phyloP scores from a whole-genome alignment of 2,888 invertebrate genomes.

The Xylophagus ater region DNA sequence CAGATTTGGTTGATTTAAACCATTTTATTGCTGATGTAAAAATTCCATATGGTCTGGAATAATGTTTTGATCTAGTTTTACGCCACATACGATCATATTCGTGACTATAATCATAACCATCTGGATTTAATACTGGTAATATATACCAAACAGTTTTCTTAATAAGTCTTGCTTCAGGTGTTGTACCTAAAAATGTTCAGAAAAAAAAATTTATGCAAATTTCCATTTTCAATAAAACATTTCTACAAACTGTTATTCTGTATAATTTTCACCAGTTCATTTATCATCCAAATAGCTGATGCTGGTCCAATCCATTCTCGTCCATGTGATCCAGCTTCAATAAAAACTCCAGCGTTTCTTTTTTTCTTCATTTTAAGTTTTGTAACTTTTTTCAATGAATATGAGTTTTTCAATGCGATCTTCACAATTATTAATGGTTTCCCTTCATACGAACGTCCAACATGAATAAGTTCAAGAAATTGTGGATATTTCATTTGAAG shows the following conservation, averaged over 20 bases:
- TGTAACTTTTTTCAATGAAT: constrained; percentile 22
- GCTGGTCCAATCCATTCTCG: constrained; percentile 75
- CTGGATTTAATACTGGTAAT: constrained; percentile 65
- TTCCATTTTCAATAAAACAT: constrained; percentile 4
- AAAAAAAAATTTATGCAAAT: not conserved
- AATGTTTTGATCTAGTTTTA: constrained; percentile 57
- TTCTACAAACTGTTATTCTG: constrained; percentile 30
- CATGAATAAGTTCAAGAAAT: constrained; percentile 53
- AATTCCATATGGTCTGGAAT: constrained; percentile 27
- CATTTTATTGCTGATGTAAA: constrained; percentile 35
- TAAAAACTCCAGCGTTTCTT: constrained; percentile 63
- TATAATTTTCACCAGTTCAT: constrained; percentile 53
- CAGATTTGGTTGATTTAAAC: constrained; percentile 29
- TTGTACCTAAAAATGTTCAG: constrained; percentile 22
- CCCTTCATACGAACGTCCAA: constrained; percentile 63
- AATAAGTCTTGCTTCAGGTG: constrained; percentile 26
- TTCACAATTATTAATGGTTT: constrained; percentile 59
- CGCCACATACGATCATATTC: constrained; percentile 66
- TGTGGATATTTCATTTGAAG: constrained; percentile 53
- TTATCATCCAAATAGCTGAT: constrained; percentile 59
- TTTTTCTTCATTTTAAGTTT: constrained; percentile 40
- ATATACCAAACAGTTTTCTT: constrained; percentile 51
- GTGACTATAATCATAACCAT: constrained; percentile 65
- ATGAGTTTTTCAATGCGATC: constrained; percentile 42
- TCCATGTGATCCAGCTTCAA: constrained; percentile 68